Evolutionary conservation across 2,797 vertebrate genomes (phyloP).

Genomic region (Calcarius lapponicus): DNA sequence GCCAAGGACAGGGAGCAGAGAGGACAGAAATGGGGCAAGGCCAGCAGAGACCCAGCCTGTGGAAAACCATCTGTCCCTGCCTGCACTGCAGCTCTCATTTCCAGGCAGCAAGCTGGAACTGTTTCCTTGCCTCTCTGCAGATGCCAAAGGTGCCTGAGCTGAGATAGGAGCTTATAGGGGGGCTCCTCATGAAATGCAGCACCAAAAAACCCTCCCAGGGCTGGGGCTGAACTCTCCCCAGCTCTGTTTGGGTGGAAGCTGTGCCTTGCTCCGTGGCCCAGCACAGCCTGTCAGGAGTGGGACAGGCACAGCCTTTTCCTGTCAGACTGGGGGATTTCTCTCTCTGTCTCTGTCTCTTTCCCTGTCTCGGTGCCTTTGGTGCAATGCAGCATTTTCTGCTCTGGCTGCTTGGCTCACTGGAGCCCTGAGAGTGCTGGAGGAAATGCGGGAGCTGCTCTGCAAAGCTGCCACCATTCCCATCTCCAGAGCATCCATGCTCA

Average conservation of each 20-base stretch:
- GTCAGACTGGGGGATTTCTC: conserved; percentile 29
- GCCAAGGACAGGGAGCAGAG: background rate
- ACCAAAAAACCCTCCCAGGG: background rate
- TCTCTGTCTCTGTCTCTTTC: background rate
- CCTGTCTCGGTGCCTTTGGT: conserved; percentile 21
- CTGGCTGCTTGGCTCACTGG: conserved; percentile 1
- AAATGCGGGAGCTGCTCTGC: background rate
- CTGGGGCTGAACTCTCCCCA: background rate
- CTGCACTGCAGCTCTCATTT: background rate
- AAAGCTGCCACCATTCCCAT: background rate
- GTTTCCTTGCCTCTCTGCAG: background rate
- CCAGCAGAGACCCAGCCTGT: background rate
- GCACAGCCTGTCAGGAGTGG: background rate
- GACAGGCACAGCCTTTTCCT: conserved; percentile 14
- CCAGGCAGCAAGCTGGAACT: conserved; percentile 16
- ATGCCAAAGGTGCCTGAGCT: background rate
- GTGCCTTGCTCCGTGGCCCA: background rate
- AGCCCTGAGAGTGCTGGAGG: conserved; percentile 21
- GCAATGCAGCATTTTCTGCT: conserved; percentile 62
- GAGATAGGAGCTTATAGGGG: background rate
- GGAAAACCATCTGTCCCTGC: background rate
- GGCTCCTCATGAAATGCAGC: background rate
- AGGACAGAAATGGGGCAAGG: background rate
- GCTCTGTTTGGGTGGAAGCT: background rate
- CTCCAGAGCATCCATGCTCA: background rate